Conservation (phyloP, 2,113 vertebrate genomes). For the Daubentonia madagascariensis region DNA sequence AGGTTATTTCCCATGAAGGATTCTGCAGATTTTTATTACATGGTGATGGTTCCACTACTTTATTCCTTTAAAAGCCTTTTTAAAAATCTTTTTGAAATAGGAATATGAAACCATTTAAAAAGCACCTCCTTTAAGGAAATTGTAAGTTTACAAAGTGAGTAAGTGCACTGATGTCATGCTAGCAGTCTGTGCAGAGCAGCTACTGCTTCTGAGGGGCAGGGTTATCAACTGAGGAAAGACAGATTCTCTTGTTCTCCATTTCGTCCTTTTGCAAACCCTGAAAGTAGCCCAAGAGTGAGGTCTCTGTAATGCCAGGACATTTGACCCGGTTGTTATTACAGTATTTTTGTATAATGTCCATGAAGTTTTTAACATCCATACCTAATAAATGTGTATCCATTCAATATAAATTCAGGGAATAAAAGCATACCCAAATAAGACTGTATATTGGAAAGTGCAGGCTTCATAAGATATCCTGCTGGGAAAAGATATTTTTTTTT, state of each 20-base stretch:
- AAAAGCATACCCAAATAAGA: not conserved
- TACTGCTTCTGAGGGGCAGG: not conserved
- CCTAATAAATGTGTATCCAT: not conserved
- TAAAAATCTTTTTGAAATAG: not conserved
- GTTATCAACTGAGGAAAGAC: not conserved
- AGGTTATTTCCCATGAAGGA: not conserved
- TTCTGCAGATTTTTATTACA: conserved; percentile 28
- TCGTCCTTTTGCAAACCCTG: not conserved
- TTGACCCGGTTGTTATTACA: not conserved
- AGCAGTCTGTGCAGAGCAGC: not conserved
- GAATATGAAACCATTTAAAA: conserved; percentile 16
- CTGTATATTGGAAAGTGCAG: not conserved
- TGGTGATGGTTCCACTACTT: not conserved
- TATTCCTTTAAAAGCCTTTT: conserved; percentile 6
- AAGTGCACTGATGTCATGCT: not conserved
- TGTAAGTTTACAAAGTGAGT: not conserved
- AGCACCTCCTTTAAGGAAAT: not conserved
- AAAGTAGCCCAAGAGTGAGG: not conserved
- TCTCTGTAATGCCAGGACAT: not conserved
- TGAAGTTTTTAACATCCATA: not conserved
- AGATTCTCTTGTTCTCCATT: not conserved
- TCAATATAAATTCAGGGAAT: conserved; percentile 30
- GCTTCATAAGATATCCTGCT: not conserved
- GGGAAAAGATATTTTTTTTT: conserved; percentile 53
- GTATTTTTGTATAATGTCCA: not conserved